Conservation (phyloP, 1,140 invertebrate genomes). For the Brachionus paranguensis region DNA sequence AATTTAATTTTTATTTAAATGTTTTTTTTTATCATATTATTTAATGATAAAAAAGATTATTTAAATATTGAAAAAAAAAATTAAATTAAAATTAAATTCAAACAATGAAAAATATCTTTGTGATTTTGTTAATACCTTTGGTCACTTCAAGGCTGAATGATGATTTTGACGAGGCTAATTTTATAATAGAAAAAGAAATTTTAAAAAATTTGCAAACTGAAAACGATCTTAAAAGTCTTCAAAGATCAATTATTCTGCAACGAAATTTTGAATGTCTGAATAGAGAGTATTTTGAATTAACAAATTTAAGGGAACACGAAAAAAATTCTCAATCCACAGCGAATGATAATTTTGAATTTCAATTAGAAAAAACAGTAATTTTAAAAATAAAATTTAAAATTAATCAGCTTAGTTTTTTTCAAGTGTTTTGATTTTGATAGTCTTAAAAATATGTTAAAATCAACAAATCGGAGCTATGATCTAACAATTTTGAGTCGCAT, state of each 20-base stretch:
- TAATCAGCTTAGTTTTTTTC: background rate
- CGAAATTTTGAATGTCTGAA: slow-evolving; percentile 1
- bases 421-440: background rate
- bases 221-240: background rate
- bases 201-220: background rate
- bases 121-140: background rate
- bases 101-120: background rate
- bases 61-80: background rate
- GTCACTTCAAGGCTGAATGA: background rate
- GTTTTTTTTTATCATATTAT: background rate
- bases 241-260: background rate
- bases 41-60: background rate
- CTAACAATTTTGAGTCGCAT: background rate
- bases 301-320: background rate
- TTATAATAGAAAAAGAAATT: background rate
- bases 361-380: background rate
- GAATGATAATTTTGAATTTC: background rate
- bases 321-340: background rate
- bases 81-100: background rate
- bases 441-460: background rate
- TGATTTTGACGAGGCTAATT: background rate
- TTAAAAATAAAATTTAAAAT: background rate
- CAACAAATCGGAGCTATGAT: background rate
- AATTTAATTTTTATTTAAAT: background rate
- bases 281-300: background rate